Evolutionary conservation across 2,113 vertebrate genomes (phyloP).

Genomic region (Tringa solitaria): DNA sequence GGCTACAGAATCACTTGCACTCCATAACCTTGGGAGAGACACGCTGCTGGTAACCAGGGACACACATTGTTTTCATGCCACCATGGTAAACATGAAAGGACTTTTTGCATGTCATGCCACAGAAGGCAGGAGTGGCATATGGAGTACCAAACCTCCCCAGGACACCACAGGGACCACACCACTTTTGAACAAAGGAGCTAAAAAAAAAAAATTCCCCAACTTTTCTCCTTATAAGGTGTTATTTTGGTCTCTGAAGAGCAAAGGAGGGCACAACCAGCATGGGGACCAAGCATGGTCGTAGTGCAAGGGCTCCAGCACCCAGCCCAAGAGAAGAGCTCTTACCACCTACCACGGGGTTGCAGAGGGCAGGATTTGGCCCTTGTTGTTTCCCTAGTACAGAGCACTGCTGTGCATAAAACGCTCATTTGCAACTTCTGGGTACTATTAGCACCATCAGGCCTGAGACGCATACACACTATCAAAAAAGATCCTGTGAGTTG

Average conservation of each 20-base stretch:
- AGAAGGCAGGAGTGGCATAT: background rate
- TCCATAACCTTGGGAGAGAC: slow-evolving; percentile 42
- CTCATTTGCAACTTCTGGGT: background rate
- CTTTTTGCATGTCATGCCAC: background rate
- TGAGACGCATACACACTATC: background rate
- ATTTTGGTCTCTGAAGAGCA: background rate
- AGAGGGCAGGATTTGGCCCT: background rate
- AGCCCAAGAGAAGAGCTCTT: background rate
- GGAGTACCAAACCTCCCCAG: background rate
- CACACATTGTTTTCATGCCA: background rate
- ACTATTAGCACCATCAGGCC: background rate
- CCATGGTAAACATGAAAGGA: background rate
- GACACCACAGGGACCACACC: background rate
- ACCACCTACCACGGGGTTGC: too few relatives aligned
- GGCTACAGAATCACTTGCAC: slow-evolving; percentile 1
- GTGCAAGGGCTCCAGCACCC: background rate
- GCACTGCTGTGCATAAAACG: background rate
- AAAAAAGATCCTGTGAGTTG: background rate
- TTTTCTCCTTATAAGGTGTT: background rate
- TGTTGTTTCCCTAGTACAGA: background rate
- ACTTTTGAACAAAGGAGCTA: background rate
- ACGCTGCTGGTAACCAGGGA: background rate
- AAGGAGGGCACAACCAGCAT: background rate
- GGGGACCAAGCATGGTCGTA: background rate
- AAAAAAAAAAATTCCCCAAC: background rate